phyloP scores from a whole-genome alignment of 2,888 invertebrate species.

The Pollenia griseotomentosa region DNA sequence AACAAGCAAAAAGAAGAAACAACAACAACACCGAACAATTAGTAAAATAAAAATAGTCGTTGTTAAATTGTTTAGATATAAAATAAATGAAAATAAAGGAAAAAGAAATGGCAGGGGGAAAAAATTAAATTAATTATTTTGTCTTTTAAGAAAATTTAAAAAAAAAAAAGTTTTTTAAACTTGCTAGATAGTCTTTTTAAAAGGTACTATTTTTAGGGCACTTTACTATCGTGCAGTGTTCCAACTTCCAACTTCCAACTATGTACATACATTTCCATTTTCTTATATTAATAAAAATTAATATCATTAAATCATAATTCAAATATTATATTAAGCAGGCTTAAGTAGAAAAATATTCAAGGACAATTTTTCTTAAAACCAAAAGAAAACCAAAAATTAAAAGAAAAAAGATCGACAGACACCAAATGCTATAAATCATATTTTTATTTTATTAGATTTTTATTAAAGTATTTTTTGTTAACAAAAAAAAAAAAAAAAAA shows the following conservation, averaged over 20 bases:
- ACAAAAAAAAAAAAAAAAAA: too few relatives aligned
- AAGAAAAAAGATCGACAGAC: neutral
- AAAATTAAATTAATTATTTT: too few relatives aligned
- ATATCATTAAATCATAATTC: too few relatives aligned
- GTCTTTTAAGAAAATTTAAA: too few relatives aligned
- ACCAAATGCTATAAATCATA: neutral
- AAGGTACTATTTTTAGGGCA: too few relatives aligned
- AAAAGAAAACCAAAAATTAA: neutral
- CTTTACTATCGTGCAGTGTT: too few relatives aligned
- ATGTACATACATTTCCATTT: too few relatives aligned
- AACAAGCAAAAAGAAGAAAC: conserved; percentile 54
- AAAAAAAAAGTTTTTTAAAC: too few relatives aligned
- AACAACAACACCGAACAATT: conserved; percentile 30
- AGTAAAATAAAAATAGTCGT: conserved; percentile 36
- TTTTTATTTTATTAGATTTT: neutral
- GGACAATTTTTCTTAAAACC: neutral
- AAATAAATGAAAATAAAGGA: conserved; percentile 18
- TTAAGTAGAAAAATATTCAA: neutral
- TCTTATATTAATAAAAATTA: too few relatives aligned
- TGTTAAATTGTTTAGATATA: conserved; percentile 10
- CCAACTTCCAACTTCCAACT: too few relatives aligned
- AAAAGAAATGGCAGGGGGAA: neutral
- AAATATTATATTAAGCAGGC: too few relatives aligned
- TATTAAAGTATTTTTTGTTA: neutral
- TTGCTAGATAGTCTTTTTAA: too few relatives aligned